Conservation (phyloP, 2,888 invertebrate genomes). For the Ectemnius continuus region DNA sequence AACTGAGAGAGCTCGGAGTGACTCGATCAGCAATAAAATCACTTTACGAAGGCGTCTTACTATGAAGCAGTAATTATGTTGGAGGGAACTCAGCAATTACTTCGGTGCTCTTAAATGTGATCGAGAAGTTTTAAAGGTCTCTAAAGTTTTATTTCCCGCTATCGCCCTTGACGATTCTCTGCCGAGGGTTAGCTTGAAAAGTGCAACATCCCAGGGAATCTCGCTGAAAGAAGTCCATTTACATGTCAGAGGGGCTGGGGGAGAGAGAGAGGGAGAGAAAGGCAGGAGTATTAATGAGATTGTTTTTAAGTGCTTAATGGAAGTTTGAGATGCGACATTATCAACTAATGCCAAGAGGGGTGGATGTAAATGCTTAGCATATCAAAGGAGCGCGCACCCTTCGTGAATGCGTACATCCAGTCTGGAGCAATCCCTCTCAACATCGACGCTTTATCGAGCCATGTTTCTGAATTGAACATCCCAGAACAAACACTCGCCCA, state of each 20-base stretch:
- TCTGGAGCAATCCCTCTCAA: constrained; percentile 31
- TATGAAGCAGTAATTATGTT: too few relatives aligned
- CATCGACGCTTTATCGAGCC: constrained; percentile 44
- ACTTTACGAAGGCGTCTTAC: too few relatives aligned
- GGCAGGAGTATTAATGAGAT: constrained; percentile 64
- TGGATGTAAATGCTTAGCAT: constrained; percentile 66
- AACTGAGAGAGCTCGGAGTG: too few relatives aligned
- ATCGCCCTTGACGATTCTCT: constrained; percentile 6
- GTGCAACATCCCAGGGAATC: constrained; percentile 17
- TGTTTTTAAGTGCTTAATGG: constrained; percentile 73
- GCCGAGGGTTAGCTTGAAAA: constrained; percentile 9
- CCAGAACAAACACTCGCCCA: background rate
- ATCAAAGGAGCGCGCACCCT: constrained; percentile 66
- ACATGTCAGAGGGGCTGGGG: constrained; percentile 50
- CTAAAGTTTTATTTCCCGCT: too few relatives aligned
- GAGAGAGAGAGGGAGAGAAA: constrained; percentile 7
- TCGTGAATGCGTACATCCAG: constrained; percentile 42
- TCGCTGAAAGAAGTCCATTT: constrained; percentile 58
- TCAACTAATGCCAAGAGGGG: constrained; percentile 57
- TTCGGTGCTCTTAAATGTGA: too few relatives aligned
- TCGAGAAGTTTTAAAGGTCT: too few relatives aligned
- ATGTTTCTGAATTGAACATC: background rate
- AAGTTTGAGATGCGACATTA: constrained; percentile 72
- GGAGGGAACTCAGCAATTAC: too few relatives aligned
- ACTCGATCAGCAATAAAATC: too few relatives aligned